Conservation (phyloP, 2,888 invertebrate genomes). For the Nipponacmea schrenckii region DNA sequence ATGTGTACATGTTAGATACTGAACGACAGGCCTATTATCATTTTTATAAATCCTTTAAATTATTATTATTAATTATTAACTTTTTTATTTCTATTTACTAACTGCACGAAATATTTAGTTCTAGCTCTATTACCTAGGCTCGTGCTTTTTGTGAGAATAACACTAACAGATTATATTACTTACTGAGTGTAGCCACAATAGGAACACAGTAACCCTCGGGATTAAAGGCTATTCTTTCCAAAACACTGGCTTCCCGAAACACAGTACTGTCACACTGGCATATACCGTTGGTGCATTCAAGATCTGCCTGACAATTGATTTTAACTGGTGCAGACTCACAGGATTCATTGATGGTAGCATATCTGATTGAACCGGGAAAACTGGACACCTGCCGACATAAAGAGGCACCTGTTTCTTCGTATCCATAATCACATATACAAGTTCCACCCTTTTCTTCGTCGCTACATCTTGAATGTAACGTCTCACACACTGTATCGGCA, state of each 20-base stretch:
- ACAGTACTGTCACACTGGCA: neutral
- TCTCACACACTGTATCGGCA: neutral
- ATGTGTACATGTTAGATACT: no score
- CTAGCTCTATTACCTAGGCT: no score
- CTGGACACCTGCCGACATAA: neutral
- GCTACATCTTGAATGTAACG: neutral
- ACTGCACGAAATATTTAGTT: no score
- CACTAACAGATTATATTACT: neutral
- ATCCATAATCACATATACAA: neutral
- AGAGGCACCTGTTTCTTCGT: neutral
- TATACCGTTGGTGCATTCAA: neutral
- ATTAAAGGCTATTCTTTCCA: neutral
- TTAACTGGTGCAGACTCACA: neutral
- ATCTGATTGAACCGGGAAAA: neutral
- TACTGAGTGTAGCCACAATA: neutral
- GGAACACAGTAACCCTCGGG: neutral
- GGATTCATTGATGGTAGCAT: neutral
- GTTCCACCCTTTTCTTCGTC: neutral
- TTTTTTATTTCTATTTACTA: no score
- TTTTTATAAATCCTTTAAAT: no score
- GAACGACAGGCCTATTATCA: no score
- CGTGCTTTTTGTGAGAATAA: no score
- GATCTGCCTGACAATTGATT: neutral
- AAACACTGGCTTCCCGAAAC: neutral
- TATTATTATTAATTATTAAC: no score